Evolutionary conservation across 2,888 invertebrate species (phyloP), one percentile per base, ranked within the genome.

Genomic region (Cotesia congregata): DNA sequence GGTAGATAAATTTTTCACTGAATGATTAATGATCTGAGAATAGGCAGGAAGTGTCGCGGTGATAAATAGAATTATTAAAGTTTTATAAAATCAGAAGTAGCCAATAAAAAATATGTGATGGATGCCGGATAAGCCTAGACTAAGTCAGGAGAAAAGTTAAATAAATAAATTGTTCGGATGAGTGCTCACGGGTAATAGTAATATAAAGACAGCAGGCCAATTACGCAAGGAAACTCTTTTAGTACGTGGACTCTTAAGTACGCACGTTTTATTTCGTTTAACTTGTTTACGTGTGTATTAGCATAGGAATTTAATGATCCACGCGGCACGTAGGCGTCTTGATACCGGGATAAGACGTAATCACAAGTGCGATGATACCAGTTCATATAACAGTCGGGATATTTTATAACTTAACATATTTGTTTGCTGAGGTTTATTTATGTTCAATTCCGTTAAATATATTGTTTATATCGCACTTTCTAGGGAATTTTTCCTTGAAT

Each of bases 201-300:
- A 30, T 3, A 30, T 30, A 72, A 74, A 80, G 80, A 80, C 79
- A 72, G 79, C 80, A 79, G 76, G 80, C 82, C 80, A 80, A 82
- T 82, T 82, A 82, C 77, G 77, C 74, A 68, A 74, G 61, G 61
- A 12, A 40, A 41, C 20, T 41, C 17, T 15, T 41, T 40, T 41
- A 39, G 50, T 67, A 39, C 67, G 50, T 50, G 50, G 7, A 50
- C 50, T 50, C 39, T 67, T 30, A 64, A 20, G 60, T 72, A 72
- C 72, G 64, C 64, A 62, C 39, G 64, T 72, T 72, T 50, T 72
- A 65, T 70, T 50, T 68, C 38, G 40, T 68, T 68, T 68, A 40
- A 68, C 67, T 40, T 70, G 50, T 59, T 20, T 60, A 30, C 70
- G 40, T 70, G n/a, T 62, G 50, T 38, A 72, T 72, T 72, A 72